Evolutionary conservation across 2,113 vertebrate species (phyloP).

Genomic region (Nerophis ophidion): DNA sequence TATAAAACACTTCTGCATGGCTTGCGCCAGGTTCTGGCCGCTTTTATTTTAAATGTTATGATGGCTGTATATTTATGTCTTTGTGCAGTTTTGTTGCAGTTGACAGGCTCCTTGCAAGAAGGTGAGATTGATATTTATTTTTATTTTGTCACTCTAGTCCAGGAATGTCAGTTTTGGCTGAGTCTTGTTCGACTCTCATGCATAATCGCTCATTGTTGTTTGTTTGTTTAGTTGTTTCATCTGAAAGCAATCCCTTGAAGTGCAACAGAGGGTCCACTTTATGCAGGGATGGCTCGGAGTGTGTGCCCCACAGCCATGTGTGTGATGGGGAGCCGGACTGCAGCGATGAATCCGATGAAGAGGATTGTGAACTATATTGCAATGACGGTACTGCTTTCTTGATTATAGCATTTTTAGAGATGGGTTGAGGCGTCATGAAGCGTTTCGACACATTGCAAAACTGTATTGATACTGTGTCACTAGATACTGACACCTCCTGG

Average conservation of each 20-base stretch:
- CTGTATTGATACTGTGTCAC: too few species aligned
- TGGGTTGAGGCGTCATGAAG: too few species aligned
- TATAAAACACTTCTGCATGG: slow-evolving; percentile 27
- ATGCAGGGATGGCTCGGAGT: slow-evolving; percentile 72
- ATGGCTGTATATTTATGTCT: slow-evolving; percentile 50
- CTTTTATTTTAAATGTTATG: slow-evolving; percentile 32
- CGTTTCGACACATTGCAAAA: too few species aligned
- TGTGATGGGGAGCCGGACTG: slow-evolving; percentile 84
- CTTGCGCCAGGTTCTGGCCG: rapidly evolving
- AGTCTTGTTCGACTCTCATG: too few species aligned
- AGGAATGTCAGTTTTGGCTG: too few species aligned
- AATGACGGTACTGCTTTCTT: slow-evolving; percentile 66
- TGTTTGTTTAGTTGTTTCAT: slow-evolving; percentile 18
- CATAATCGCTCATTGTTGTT: too few species aligned
- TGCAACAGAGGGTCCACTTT: slow-evolving; percentile 37
- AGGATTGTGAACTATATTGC: slow-evolving; percentile 61
- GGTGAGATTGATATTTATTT: slow-evolving; percentile 34
- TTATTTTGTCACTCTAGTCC: too few species aligned
- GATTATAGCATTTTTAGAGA: too few species aligned
- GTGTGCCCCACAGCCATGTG: slow-evolving; percentile 65
- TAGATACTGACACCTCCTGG: too few species aligned
- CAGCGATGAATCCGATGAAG: slow-evolving; percentile 81
- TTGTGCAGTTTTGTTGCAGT: slow-evolving; percentile 27
- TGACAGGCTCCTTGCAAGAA: slow-evolving; percentile 31
- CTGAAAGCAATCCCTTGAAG: slow-evolving; percentile 27